Base-by-base conservation (phyloP, 2,113 vertebrate species). In the Camelus bactrianus region DNA sequence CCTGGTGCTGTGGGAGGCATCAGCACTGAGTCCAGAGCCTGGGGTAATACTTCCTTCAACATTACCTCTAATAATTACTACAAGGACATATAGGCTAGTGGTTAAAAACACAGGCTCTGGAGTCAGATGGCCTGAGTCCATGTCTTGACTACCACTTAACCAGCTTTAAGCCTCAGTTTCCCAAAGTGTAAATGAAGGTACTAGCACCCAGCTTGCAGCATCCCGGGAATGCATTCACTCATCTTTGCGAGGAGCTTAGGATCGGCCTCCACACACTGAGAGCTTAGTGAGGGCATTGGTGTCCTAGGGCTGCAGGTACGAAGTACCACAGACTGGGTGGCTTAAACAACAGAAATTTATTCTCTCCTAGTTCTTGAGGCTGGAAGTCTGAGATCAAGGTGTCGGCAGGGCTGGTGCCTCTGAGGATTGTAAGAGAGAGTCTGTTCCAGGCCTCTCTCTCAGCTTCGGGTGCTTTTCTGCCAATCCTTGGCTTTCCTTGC, bases 211-310 rank as follows among this genome's bases (percentile, higher is more conserved):
- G 28, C 28, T 38, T 1, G 2, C 8, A 30, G 70, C 72, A 12
- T 6, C 52, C 62, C 56, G 38, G 75, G 52, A 77, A 10, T 0
- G 1, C 35, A 30, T 64, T 5, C 20, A 62, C 58, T 28, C 42
- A 16, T 30, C 30, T 46, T 24, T 0, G 10, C 20, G 7, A 4
- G 54, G 13, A 38, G 50, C 17, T 50, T 10, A 35, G 15, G 2
- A 3, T 9, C 0, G 1, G 32, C 19, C 22, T 8, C 2, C 16
- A 2, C 10, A 2, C 11, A 12, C 26, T 2, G 6, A 42, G 35
- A 11, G 6, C 30, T 32, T 19, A 12, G 5, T 0, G 15, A 3
- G 65, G 4, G 42, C 42, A 1, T 42, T 7, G 11, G 15, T 12
- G 8, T 35, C 30, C 67, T 2, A 17, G 50, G 35, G 91, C 32